Evolutionary conservation across 2,888 invertebrate species (phyloP).

Genomic region (Euzophera pinguis): DNA sequence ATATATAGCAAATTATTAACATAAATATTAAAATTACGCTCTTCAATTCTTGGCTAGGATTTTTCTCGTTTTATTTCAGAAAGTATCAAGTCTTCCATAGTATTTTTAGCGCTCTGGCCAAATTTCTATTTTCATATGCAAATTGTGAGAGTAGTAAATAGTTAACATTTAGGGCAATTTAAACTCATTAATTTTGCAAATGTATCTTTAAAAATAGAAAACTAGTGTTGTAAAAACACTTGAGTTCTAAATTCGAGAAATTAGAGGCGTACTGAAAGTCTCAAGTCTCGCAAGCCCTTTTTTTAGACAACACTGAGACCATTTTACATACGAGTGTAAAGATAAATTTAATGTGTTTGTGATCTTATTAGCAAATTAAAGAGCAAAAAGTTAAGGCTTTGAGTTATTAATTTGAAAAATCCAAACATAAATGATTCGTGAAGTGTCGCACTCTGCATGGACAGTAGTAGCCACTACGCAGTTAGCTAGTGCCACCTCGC

Average conservation of each 20-base stretch:
- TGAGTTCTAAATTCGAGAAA: too few relatives aligned
- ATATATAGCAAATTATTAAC: not conserved
- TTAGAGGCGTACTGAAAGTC: too few relatives aligned
- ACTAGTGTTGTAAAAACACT: too few relatives aligned
- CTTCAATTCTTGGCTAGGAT: too few relatives aligned
- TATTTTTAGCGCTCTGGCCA: not conserved
- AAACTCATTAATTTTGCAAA: too few relatives aligned
- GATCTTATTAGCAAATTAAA: too few relatives aligned
- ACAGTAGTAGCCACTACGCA: constrained; percentile 44
- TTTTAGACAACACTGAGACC: too few relatives aligned
- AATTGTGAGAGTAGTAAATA: not conserved
- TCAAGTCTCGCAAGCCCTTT: too few relatives aligned
- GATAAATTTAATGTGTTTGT: too few relatives aligned
- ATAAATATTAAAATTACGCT: not conserved
- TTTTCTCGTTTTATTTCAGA: not conserved
- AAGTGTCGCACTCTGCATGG: not conserved
- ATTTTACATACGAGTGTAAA: too few relatives aligned
- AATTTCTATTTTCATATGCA: not conserved
- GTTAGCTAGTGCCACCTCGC: constrained; percentile 70
- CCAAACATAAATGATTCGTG: not conserved
- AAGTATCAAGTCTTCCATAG: constrained; percentile 1
- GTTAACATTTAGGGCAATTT: not conserved
- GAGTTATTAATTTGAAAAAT: not conserved
- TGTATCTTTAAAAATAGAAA: too few relatives aligned
- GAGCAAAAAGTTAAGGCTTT: not conserved